Evolutionary conservation across 2,797 vertebrate genomes (phyloP), one percentile per base, ranked within the genome.

Genomic region (Distichodus sexfasciatus): DNA sequence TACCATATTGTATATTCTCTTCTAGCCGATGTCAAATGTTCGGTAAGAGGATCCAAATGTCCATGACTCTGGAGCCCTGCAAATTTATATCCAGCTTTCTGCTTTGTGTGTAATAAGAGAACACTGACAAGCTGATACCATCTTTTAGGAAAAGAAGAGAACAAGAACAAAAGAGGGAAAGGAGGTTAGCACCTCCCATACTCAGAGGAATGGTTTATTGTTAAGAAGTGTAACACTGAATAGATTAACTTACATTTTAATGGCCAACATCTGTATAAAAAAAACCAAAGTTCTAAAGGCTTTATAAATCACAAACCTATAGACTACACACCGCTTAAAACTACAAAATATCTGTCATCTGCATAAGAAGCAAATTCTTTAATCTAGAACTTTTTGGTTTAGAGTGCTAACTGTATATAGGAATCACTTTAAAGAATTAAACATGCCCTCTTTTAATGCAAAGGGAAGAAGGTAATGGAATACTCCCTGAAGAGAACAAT

Each of bases 1-100:
- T 84, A 90, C 88, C 87, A 89, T 91, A 76, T 83, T 88, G 82
- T 80, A 77, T 84, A 87, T 66, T 77, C 84, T 85, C 85, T 86
- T 88, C 85, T 62, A 84, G 82, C 83, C 77, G 79, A 90, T 78
- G 87, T 78, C 81, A 69, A 87, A 84, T 88, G 69, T 70, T 75
- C 68, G 43, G 71, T 41, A 33, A 23, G 65, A 66, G 74, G 69
- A 38, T 69, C 29, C 48, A 33, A 73, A 65, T 66, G 50, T 46
- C 15, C 35, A 41, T 15, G n/a, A 38, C 21, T 43, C 51, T 6
- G 24, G 40, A 8, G 19, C 7, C 12, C 19, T 26, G 17, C 50
- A 47, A 43, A 65, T 76, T 76, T 82, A 82, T 79, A 82, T 41
- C 43, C 24, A 24, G 47, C 60, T 47, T 47, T 59, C 63, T 55